Evolutionary conservation across 2,888 invertebrate genomes (phyloP).

Genomic region (Allophyes oxyacanthae): DNA sequence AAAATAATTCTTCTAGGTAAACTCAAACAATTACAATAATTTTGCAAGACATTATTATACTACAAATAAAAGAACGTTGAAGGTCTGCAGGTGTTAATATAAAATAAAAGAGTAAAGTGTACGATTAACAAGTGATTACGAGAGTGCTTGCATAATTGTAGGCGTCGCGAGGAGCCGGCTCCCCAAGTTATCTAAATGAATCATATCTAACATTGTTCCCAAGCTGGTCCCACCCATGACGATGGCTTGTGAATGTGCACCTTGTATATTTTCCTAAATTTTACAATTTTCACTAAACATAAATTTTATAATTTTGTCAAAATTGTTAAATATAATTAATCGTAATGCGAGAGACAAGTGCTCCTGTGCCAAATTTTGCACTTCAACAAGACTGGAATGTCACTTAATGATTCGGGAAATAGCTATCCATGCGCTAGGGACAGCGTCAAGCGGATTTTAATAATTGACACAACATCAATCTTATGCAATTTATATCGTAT

Average conservation of each 20-base stretch:
- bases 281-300: conserved; percentile 46
- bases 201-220: conserved; percentile 88
- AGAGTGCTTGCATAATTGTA: conserved; percentile 79
- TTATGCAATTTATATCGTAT: conserved; percentile 56
- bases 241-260: conserved; percentile 84
- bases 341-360: conserved; percentile 63
- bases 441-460: conserved; percentile 63
- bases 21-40: conserved; percentile 55
- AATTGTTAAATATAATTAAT: conserved; percentile 36
- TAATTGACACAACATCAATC: conserved; percentile 73
- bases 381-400: conserved; percentile 89
- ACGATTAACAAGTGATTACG: conserved; percentile 62
- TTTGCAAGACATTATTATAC: conserved; percentile 48
- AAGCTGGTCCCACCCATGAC: conserved; percentile 89
- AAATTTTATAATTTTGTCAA: conserved; percentile 46
- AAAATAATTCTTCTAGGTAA: conserved; percentile 65
- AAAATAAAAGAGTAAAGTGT: conserved; percentile 51
- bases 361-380: conserved; percentile 74
- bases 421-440: conserved; percentile 73
- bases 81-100: conserved; percentile 44
- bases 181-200: conserved; percentile 83
- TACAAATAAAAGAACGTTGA: conserved; percentile 40
- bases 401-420: conserved; percentile 84
- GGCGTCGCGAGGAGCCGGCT: conserved; percentile 73
- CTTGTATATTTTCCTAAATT: conserved; percentile 53